A percentile compares a stretch with the other conserved stretches of the same genome.
Conservation (phyloP, 2,888 invertebrate genomes). For the Heliconius ismenius region DNA sequence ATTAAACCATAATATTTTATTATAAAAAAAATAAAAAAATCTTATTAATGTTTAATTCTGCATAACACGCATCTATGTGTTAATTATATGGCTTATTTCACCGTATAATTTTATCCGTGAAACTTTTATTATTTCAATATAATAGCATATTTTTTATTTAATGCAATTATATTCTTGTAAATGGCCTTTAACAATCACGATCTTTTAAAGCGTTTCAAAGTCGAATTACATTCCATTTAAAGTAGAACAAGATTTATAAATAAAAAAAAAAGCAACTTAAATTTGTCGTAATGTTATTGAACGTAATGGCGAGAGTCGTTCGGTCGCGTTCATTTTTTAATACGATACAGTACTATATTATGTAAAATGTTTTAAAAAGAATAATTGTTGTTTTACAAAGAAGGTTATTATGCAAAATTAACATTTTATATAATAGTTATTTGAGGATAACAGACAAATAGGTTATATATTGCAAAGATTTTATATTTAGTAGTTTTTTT, state of each 20-base stretch:
- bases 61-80: slow-evolving; percentile 8
- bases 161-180: slow-evolving; percentile 33
- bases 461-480: neutral
- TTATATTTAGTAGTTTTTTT: neutral
- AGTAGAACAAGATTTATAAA: slow-evolving; percentile 24
- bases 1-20: neutral
- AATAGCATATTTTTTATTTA: slow-evolving; percentile 11
- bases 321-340: neutral
- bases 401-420: neutral
- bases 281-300: slow-evolving; percentile 20
- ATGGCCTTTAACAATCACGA: slow-evolving; percentile 33
- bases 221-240: slow-evolving; percentile 33
- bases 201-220: slow-evolving; percentile 34
- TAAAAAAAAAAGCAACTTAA: slow-evolving; percentile 12
- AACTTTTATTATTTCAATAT: slow-evolving; percentile 18
- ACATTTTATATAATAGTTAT: neutral
- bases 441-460: neutral
- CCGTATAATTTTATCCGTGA: slow-evolving; percentile 22
- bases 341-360: neutral
- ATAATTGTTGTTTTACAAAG: neutral
- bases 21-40: neutral
- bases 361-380: neutral
- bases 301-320: slow-evolving; percentile 20
- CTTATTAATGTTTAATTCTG: neutral
- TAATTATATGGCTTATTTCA: slow-evolving; percentile 24